Conservation (phyloP, 2,113 vertebrate species). For the Corythoichthys haematopterus region DNA sequence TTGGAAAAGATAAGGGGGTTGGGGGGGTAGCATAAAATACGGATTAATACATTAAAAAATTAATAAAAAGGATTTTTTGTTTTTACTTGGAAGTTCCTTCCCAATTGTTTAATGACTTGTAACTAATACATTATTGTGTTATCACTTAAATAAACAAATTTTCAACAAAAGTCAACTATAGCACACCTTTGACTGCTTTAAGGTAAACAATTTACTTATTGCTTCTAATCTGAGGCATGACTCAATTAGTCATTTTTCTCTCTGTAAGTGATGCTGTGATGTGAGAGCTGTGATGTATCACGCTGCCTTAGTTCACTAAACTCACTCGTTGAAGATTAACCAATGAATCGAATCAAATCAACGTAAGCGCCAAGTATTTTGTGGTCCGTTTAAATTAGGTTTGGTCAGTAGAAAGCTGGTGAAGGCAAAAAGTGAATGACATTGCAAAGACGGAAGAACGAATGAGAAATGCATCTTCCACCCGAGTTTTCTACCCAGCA, state of each 20-base stretch:
- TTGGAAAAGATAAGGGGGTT: too few relatives aligned
- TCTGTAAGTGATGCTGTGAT: constrained; percentile 4
- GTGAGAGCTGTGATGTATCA: constrained; percentile 24
- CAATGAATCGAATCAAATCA: constrained; percentile 36
- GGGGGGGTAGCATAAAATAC: too few relatives aligned
- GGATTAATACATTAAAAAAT: too few relatives aligned
- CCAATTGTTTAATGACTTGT: too few relatives aligned
- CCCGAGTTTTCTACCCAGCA: constrained; percentile 14
- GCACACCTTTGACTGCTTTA: too few relatives aligned
- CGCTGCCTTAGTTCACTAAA: constrained; percentile 7
- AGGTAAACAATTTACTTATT: too few relatives aligned
- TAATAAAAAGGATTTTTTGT: too few relatives aligned
- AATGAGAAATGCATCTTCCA: constrained; percentile 29
- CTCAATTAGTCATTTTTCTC: constrained; percentile 37
- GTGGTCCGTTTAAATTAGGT: background rate
- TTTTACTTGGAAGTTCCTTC: too few relatives aligned
- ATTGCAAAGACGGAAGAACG: constrained; percentile 2
- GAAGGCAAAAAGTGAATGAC: constrained; percentile 4
- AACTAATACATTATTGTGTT: too few relatives aligned
- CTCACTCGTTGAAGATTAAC: constrained; percentile 27
- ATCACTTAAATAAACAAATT: too few relatives aligned
- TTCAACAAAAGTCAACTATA: too few relatives aligned
- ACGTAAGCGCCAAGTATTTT: background rate
- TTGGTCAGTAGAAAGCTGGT: constrained; percentile 17
- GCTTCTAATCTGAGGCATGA: background rate